Base-by-base conservation (phyloP, 2,797 vertebrate genomes). In the Ctenochaetus hawaiiensis region DNA sequence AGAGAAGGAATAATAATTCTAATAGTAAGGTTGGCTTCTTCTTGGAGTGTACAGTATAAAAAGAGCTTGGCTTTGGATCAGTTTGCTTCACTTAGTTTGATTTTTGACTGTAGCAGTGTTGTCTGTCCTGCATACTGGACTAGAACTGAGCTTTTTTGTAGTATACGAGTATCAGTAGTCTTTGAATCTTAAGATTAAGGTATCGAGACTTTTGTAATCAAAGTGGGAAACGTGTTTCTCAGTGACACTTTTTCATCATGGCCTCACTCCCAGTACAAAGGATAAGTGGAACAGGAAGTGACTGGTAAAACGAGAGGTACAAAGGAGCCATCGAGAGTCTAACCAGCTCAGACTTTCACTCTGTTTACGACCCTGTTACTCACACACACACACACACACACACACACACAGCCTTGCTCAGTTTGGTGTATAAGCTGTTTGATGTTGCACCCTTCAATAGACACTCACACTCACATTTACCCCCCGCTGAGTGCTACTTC, bases 401-500 rank as follows among this genome's bases (percentile, higher is more conserved):
- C 67, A 34, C 51, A 20, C 67, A 18, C 37, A 58, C 52, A 67
- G 47, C 11, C 63, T 20, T 64, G 43, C 53, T 49, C 58, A 30
- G 68, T 61, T 61, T 58, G 57, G 52, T 75, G 67, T 59, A 58
- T 45, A 56, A 70, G 71, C 75, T 73, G 41, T 88, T 86, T 88
- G 87, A 88, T 84, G 86, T 86, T 81, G 58, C 61, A 41, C 84
- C 71, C 82, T 78, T 85, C 54, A 82, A 39, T 20, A 80, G 67
- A 77, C 69, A 47, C 72, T 80, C 72, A 65, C 75, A 76, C 72
- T 44, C 83, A 79, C 78, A 68, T 61, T 66, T 58, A 58, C 83
- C 79, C 84, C 87, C 84, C 72, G 86, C 89, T 70, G 86, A 85
- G 84, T 84, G 88, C 86, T 78, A 89, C 80, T 85, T 67, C 79